Evolutionary conservation across 2,888 invertebrate species (phyloP).

Genomic region (Parnassius mnemosyne): DNA sequence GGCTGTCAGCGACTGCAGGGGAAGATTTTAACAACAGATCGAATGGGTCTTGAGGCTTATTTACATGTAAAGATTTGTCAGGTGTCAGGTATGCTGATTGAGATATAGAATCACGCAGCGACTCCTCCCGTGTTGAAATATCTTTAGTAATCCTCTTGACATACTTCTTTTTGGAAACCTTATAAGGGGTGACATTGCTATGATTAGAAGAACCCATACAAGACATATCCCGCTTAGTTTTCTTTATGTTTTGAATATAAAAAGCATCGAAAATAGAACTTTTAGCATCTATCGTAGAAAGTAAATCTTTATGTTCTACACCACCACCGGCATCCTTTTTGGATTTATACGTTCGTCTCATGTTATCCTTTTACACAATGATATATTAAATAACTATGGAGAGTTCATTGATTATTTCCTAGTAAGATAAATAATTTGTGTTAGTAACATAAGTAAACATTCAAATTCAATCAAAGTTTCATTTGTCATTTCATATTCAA

Average conservation of each 20-base stretch:
- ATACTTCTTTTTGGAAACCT: conserved; percentile 66
- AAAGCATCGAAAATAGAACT: conserved; percentile 66
- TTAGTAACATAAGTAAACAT: too few species aligned
- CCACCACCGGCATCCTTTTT: conserved; percentile 57
- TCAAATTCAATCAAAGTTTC: too few species aligned
- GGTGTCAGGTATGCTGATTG: conserved; percentile 61
- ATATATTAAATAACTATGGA: background rate
- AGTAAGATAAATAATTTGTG: too few species aligned
- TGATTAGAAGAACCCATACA: conserved; percentile 49
- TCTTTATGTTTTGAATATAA: conserved; percentile 72
- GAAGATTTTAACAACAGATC: conserved; percentile 63
- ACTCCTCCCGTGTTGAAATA: conserved; percentile 33
- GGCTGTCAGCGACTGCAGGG: conserved; percentile 30
- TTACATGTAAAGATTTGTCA: conserved; percentile 68
- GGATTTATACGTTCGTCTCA: conserved; percentile 66
- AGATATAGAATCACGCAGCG: conserved; percentile 40
- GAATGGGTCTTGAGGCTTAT: conserved; percentile 62
- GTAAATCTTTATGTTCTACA: conserved; percentile 55
- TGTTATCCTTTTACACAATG: conserved; percentile 29
- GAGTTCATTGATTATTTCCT: background rate
- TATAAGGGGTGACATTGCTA: conserved; percentile 46
- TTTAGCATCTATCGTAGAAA: conserved; percentile 57
- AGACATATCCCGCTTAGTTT: conserved; percentile 66
- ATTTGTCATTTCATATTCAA: too few species aligned
- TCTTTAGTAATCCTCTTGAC: conserved; percentile 65